These are phyloP conservation scores for Pollenia griseotomentosa DNA, from an alignment of 2,888 invertebrate genomes.

Conservation along the genomic window DNA sequence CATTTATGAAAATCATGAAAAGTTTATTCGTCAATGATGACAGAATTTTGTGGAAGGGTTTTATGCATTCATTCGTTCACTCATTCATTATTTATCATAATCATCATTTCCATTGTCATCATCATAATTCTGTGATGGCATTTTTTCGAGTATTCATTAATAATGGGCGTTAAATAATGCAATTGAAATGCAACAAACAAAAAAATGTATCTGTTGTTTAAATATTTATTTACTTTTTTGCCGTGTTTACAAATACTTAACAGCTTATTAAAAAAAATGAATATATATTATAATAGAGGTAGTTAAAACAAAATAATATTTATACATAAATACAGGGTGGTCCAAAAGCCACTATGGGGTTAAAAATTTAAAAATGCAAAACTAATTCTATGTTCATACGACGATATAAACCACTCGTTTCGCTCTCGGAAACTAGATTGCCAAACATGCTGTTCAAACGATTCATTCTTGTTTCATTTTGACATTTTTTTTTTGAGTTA, in stretches of 20 bases:
- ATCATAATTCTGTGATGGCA: conserved; percentile 44
- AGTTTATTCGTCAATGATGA: conserved; percentile 19
- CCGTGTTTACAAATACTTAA: conserved; percentile 53
- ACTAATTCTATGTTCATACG: no score
- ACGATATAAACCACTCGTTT: no score
- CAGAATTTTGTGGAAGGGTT: conserved; percentile 45
- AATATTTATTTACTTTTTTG: conserved; percentile 37
- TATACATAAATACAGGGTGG: no score
- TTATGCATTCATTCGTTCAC: conserved; percentile 37
- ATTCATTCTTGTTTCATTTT: no score
- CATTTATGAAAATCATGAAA: neutral
- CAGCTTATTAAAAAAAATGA: conserved; percentile 54
- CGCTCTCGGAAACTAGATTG: no score
- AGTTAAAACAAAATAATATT: neutral
- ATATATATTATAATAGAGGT: neutral
- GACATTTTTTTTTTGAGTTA: no score
- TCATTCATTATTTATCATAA: conserved; percentile 50
- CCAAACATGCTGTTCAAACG: no score
- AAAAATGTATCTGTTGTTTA: conserved; percentile 42
- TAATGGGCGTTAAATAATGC: conserved; percentile 45
- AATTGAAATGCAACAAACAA: neutral
- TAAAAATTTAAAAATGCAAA: no score
- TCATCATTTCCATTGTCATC: conserved; percentile 53
- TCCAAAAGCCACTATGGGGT: no score
- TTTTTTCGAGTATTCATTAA: conserved; percentile 47